Conservation (phyloP, 2,113 vertebrate species). For the Microcebus lehilahytsara region DNA sequence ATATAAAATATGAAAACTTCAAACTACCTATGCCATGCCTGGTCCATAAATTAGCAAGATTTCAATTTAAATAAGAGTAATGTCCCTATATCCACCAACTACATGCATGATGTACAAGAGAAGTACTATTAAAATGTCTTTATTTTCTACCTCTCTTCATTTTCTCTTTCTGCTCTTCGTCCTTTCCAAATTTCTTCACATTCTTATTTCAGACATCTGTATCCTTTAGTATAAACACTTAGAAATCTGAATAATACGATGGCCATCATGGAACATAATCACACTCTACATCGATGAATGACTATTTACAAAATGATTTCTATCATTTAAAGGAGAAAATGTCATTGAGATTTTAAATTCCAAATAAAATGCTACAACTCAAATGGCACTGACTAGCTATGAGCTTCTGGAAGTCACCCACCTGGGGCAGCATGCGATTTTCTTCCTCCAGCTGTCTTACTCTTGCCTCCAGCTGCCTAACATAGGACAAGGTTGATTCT, state of each 20-base stretch:
- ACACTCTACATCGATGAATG: conserved; percentile 62
- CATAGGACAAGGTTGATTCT: conserved; percentile 91
- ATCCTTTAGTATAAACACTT: background rate
- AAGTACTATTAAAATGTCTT: background rate
- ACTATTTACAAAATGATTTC: conserved; percentile 61
- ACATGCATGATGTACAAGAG: background rate
- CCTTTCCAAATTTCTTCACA: background rate
- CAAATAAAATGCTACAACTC: conserved; percentile 54
- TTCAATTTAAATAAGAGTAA: background rate
- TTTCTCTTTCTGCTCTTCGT: background rate
- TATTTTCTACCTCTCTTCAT: background rate
- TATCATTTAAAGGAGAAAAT: conserved; percentile 45
- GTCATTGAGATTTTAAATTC: conserved; percentile 59
- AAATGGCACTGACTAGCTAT: conserved; percentile 76
- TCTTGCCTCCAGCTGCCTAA: conserved; percentile 91
- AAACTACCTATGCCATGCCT: background rate
- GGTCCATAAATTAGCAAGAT: conserved; percentile 15
- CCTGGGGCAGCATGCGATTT: conserved; percentile 90
- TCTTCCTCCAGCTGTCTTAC: conserved; percentile 91
- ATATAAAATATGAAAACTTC: background rate
- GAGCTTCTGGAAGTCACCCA: conserved; percentile 83
- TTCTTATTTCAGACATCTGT: background rate
- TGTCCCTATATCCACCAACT: background rate
- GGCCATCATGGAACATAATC: conserved; percentile 42
- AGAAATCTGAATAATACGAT: conserved; percentile 21